Evolutionary conservation across 2,113 vertebrate genomes (phyloP), one percentile per base, ranked within the genome.

Genomic region (Pycnonotus jocosus): DNA sequence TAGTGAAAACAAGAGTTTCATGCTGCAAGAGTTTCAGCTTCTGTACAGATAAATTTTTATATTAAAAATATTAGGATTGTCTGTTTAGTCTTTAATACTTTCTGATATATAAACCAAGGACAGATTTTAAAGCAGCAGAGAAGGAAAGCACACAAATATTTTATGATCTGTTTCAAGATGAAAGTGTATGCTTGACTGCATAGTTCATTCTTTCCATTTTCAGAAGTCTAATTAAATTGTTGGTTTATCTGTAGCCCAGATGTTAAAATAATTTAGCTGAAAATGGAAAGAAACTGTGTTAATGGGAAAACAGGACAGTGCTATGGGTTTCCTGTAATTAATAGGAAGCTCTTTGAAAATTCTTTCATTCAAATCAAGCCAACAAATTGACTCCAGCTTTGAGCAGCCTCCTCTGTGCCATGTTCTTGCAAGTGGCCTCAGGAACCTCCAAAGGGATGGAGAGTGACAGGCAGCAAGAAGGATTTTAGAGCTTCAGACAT

Each of bases 281-380:
- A 96, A 95, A 97, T 88, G 68, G 81, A 96, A 97, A 96, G 96
- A 97, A 97, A 97, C 97, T 97, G 97, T 97, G 98, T 98, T 98
- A 98, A 98, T 98, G 97, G 97, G 97, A 98, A 98, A 98, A 98
- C 95, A 97, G 97, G 98, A 98, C 96, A 96, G 97, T 98, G 97
- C 97, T 97, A 95, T 94, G 96, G 95, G 92, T 98, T 98, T 98
- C 97, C 98, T 99, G 98, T 98, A 98, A 98, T 98, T 98, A 98
- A 98, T 97, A 97, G 95, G 96, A 96, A 98, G 96, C 95, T 93
- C 97, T 98, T 97, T 97, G 96, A 98, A 97, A 98, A 98, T 92
- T 93, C 93, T 92, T 97, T 83, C 94, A 92, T 93, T 97, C 97
- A 97, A 97, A 98, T 94, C 94, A 97, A 97, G 97, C 98, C 90